Evolutionary conservation across 2,888 invertebrate species (phyloP).

Genomic region (Pristionchus mayeri): DNA sequence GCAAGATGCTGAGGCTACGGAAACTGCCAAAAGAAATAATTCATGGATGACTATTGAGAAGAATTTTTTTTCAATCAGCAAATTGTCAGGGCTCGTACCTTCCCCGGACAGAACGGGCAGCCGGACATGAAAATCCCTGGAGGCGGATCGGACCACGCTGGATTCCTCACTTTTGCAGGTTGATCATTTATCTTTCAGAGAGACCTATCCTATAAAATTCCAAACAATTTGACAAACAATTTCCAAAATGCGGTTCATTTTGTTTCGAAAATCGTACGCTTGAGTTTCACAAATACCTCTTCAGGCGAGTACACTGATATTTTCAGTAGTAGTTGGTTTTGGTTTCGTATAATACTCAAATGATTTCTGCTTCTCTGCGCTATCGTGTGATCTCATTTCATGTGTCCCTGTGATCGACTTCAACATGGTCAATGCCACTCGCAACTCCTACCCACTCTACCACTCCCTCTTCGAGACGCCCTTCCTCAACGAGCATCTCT

Average conservation of each 20-base stretch:
- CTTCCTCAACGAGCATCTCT: conserved; percentile 71
- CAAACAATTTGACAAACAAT: too few relatives aligned
- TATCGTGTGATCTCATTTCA: too few relatives aligned
- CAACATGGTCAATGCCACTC: conserved; percentile 68
- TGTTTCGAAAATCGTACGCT: too few relatives aligned
- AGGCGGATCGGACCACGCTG: conserved; percentile 78
- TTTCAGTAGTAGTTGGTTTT: background rate
- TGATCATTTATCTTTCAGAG: too few relatives aligned
- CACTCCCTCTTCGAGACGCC: conserved; percentile 75
- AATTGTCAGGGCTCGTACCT: conserved; percentile 24
- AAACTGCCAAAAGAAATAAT: background rate
- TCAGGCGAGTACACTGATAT: too few relatives aligned
- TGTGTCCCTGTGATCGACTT: conserved; percentile 78
- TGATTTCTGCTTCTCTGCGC: too few relatives aligned
- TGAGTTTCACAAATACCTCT: too few relatives aligned
- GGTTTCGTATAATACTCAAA: background rate
- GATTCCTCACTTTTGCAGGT: conserved; percentile 77
- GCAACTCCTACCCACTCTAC: conserved; percentile 70
- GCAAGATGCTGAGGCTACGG: background rate
- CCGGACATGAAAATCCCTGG: conserved; percentile 72
- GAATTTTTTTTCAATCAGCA: conserved; percentile 1
- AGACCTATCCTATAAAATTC: too few relatives aligned
- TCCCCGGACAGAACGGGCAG: conserved; percentile 48
- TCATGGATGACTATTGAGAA: conserved; percentile 49
- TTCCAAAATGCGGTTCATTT: too few relatives aligned